Evolutionary conservation across 1,140 invertebrate species (phyloP).

Genomic region (Bombyx mori): ASM3026992v2 NC_085117.1:14803001-14803500

Average conservation of each 20-base stretch:
- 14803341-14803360: too few relatives aligned
- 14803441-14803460: background rate
- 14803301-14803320: conserved; percentile 42
- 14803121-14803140: conserved; percentile 60
- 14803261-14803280: conserved; percentile 43
- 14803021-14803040: conserved; percentile 11
- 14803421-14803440: too few relatives aligned
- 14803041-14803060: conserved; percentile 42
- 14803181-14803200: conserved; percentile 39
- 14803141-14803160: conserved; percentile 64
- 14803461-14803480: conserved; percentile 42
- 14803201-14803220: conserved; percentile 61
- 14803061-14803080: conserved; percentile 85
- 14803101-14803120: conserved; percentile 69
- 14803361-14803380: too few relatives aligned
- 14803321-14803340: conserved; percentile 15
- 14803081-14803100: conserved; percentile 80
- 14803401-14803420: background rate
- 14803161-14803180: conserved; percentile 52
- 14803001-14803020: background rate
- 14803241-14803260: conserved; percentile 58
- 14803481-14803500: conserved; percentile 50
- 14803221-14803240: conserved; percentile 50
- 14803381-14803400: conserved; percentile 5
- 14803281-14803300: conserved; percentile 54